Evolutionary conservation across 2,888 invertebrate genomes (phyloP).

Genomic region (Acanthoscelides obtectus): DNA sequence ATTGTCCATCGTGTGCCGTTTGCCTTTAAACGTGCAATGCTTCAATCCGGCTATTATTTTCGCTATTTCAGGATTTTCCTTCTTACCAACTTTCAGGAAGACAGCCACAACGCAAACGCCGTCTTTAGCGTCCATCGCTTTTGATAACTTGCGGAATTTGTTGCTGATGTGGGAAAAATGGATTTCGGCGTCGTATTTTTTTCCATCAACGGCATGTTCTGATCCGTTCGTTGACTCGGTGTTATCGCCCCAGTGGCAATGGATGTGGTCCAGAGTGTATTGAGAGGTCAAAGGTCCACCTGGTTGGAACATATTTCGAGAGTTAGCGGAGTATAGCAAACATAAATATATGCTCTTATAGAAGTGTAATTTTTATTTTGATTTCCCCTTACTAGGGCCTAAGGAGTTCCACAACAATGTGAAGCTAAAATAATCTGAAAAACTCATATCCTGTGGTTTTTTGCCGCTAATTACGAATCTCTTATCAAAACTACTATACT

Average conservation of each 20-base stretch:
- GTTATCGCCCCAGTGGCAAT: neutral
- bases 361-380: no score
- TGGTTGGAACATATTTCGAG: neutral
- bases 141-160: neutral
- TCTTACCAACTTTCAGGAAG: neutral
- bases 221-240: neutral
- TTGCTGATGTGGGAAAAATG: neutral
- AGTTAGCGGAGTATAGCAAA: no score
- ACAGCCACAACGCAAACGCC: neutral
- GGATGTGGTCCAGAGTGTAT: neutral
- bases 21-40: neutral
- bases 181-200: neutral
- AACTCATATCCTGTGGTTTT: no score
- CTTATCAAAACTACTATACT: no score
- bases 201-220: neutral
- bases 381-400: no score
- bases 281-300: neutral
- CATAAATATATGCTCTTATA: no score
- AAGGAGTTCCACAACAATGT: no score
- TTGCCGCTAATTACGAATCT: no score
- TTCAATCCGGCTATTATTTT: neutral
- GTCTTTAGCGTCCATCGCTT: neutral
- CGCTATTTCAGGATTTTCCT: neutral
- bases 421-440: no score
- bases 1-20: neutral